Evolutionary conservation across 2,797 vertebrate species (phyloP), one percentile per base, ranked within the genome.

Genomic region (Garrulus glandarius): DNA sequence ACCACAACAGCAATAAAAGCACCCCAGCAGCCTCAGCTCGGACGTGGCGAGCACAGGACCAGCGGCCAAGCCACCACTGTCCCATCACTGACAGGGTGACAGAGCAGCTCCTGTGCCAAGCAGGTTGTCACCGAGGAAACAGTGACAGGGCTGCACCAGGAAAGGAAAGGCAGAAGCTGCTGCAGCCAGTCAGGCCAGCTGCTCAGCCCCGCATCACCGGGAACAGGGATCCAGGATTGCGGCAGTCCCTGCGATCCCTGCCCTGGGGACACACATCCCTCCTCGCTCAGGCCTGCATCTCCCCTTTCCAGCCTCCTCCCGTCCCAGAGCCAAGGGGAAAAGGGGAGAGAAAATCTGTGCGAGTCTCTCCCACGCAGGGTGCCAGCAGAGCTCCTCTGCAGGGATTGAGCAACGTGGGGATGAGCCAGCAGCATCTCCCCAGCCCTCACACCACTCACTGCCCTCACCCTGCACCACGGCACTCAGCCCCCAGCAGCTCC

Each of bases 131-230:
- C 76, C 1, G 0, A 70, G 34, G 52, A n/a, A 69, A 90, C 1
- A 15, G 72, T 68, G 95, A 72, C 79, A 30, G 4, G 23, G 23
- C 9, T 41, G 46, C 8, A 36, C 15, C 53, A 7, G 82, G 43
- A 46, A 34, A 71, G 39, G 46, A 20, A 41, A 64, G 47, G 20
- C 9, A 6, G 50, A 8, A 49, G 41, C 1, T 11, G 78, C 18
- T 7, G 4, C 49, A 76, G 82, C 47, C 55, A 47, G 68, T 36
- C 11, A 2, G 80, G 60, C 60, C 69, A 72, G 84, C 46, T 49
- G 16, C 32, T 21, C 11, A 3, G 8, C 74, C 53, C 46, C 1
- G 0, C 3, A 52, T 8, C 57, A 23, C 6, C 0, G 0, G 22
- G 59, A 81, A 77, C 89, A 60, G 41, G 1, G 2, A 60, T 8